These are phyloP conservation scores for Callithrix jacchus DNA, from an alignment of 2,113 vertebrate genomes.

Conservation along the genomic window DNA sequence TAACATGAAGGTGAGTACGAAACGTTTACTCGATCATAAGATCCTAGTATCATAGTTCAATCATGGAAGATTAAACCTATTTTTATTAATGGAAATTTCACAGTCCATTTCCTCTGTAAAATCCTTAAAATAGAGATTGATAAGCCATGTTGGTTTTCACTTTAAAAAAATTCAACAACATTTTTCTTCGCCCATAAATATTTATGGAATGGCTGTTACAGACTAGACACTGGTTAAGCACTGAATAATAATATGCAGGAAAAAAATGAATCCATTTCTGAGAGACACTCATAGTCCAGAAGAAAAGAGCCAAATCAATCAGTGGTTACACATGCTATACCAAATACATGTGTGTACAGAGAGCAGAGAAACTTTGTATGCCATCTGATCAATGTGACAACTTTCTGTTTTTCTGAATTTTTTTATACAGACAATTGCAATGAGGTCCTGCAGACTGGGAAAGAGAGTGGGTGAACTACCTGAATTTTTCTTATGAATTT, in stretches of 20 bases:
- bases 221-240: background rate
- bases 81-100: conserved; percentile 19
- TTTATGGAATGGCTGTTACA: background rate
- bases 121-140: conserved; percentile 28
- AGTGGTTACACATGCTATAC: background rate
- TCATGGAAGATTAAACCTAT: background rate
- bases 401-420: background rate
- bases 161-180: conserved; percentile 52
- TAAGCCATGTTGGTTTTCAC: background rate
- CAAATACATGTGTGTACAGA: background rate
- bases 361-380: background rate
- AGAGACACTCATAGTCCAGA: background rate
- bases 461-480: background rate
- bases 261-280: background rate
- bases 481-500: background rate
- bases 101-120: background rate
- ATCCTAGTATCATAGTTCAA: background rate
- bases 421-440: no score
- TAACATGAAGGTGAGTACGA: background rate
- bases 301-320: background rate
- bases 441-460: no score
- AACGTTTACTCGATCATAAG: background rate
- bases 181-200: conserved; percentile 19
- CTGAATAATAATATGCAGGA: background rate
- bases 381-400: background rate